Evolutionary conservation across 1,140 invertebrate species (phyloP).

Genomic region (Hetaerina americana): DNA sequence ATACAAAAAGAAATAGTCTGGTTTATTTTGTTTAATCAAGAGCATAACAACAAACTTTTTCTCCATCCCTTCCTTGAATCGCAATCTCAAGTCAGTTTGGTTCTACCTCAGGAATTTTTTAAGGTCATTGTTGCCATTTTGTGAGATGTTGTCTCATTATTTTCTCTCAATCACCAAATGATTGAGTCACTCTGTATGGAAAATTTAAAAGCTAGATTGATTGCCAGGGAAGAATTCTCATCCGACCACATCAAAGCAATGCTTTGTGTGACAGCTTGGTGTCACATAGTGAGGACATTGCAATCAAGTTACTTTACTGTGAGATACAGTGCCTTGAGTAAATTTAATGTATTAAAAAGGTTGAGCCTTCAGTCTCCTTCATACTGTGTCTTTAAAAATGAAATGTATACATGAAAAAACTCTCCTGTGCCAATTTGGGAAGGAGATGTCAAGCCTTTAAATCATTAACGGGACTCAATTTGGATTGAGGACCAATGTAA

Average conservation of each 20-base stretch:
- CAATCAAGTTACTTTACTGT: neutral
- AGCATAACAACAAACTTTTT: neutral
- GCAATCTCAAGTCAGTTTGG: neutral
- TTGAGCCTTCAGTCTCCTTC: neutral
- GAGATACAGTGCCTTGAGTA: neutral
- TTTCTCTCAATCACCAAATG: too few relatives aligned
- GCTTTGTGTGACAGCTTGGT: neutral
- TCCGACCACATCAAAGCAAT: too few relatives aligned
- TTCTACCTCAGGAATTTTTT: neutral
- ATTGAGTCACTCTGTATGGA: too few relatives aligned
- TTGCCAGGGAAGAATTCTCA: too few relatives aligned
- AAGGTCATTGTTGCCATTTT: neutral
- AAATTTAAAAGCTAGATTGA: too few relatives aligned
- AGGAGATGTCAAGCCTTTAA: neutral
- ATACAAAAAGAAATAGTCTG: neutral
- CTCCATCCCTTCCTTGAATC: neutral
- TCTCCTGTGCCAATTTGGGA: neutral
- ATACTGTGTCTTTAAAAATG: neutral
- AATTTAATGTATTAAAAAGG: neutral
- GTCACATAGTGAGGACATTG: neutral
- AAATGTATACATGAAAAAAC: neutral
- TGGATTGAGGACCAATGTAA: too few relatives aligned
- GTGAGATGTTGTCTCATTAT: too few relatives aligned
- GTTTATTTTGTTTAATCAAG: neutral
- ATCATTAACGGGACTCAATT: too few relatives aligned